phyloP scores from a whole-genome alignment of 2,797 vertebrate genomes.

The Channallabes apus region DNA sequence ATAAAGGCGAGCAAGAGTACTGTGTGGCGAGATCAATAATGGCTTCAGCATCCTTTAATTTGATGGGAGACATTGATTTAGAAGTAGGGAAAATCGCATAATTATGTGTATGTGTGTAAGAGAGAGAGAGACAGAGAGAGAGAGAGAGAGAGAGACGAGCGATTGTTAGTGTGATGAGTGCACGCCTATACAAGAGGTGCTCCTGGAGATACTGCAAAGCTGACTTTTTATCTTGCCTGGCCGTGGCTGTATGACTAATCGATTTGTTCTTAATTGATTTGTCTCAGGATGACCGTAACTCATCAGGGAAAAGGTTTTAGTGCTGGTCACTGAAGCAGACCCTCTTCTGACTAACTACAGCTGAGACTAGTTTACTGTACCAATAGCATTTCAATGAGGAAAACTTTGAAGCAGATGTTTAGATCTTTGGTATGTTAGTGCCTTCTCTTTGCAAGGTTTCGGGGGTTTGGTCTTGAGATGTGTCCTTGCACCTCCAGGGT shows the following conservation, averaged over 20 bases:
- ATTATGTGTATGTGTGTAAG: slow-evolving; percentile 41
- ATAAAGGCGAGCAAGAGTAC: slow-evolving; percentile 54
- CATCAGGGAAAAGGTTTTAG: not conserved
- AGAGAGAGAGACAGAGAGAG: not conserved
- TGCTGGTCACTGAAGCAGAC: not conserved
- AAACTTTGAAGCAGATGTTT: not conserved
- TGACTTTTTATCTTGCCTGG: not conserved
- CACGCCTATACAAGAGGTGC: not conserved
- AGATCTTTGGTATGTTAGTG: not conserved
- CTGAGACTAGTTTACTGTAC: not conserved
- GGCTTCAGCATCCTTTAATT: slow-evolving; percentile 73
- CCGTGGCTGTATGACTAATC: not conserved
- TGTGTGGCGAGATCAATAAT: slow-evolving; percentile 69
- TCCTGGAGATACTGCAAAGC: not conserved
- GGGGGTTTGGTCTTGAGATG: too few relatives aligned
- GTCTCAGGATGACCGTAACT: not conserved
- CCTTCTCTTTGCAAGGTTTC: too few relatives aligned
- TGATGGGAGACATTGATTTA: slow-evolving; percentile 71
- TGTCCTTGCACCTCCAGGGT: too few relatives aligned
- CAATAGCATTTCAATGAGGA: not conserved
- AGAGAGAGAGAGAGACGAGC: not conserved
- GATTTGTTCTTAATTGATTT: not conserved
- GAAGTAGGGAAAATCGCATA: slow-evolving; percentile 59
- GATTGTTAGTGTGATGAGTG: not conserved
- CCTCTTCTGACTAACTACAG: not conserved